Base-by-base conservation (phyloP, 2,113 vertebrate species). In the Lepus americanus region DNA sequence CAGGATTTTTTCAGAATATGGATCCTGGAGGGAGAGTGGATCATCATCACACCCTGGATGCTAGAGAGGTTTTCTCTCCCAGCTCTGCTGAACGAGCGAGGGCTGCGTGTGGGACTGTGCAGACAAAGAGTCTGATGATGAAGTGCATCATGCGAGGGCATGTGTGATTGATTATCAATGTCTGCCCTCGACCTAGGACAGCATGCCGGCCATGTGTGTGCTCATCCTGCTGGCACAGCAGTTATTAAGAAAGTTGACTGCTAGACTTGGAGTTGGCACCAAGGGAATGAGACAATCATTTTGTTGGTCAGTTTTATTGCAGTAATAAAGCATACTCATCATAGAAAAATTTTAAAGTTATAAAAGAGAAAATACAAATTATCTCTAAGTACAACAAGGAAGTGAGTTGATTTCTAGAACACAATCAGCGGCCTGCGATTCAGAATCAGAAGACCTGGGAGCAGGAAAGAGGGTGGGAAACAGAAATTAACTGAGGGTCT, bases 321-420 rank as follows among this genome's bases (percentile, higher is more conserved):
- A 67, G 29, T 67, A 94, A 85, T 61, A 13, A 76, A 55, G 53
- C 16, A 49, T 72, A 77, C n/a, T 87, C 17, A 22, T 64, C 73
- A 39, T 39, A 67, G 72, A 78, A 73, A 90, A 84, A 49, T 49
- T 39, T 27, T 87, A 67, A 66, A 36, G 61, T 49, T 69, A 81
- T 39, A 90, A 79, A 79, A 25, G 49, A 94, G 67, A 94, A 87
- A 92, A 59, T 74, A 78, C 36, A 87, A 86, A 79, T 39, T 61
- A 93, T 27, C 20, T 79, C 55, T 73, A 72, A 88, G n/a, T 64
- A 25, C 1, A 81, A 61, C 2, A 53, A 80, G 83, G 31, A 94
- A 83, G 70, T 74, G 36, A 77, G 7, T 14, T 87, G 81, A 53
- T 80, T 61, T 80, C 25, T 88, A 23, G 3, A 72, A 83, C 1